phyloP scores from a whole-genome alignment of 2,888 invertebrate genomes.

The Anoplius nigerrimus region DNA sequence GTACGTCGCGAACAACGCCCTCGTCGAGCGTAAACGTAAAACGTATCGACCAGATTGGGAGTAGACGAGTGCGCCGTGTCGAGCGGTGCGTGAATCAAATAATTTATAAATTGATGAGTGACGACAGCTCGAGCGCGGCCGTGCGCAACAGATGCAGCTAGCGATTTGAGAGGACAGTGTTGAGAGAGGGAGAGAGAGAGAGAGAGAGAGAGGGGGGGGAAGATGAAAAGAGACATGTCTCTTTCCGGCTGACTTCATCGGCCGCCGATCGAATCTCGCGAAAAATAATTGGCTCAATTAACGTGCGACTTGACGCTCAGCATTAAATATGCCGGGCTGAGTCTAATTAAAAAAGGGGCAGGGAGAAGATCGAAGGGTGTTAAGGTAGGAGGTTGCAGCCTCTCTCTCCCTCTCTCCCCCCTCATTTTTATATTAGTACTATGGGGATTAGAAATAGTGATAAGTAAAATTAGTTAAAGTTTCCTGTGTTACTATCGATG shows the following conservation, averaged over 20 bases:
- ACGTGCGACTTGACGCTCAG: slow-evolving; percentile 9
- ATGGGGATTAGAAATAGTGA: too few species aligned
- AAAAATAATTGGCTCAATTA: slow-evolving; percentile 57
- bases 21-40: too few species aligned
- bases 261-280: too few species aligned
- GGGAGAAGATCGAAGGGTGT: slow-evolving; percentile 15
- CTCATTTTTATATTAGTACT: too few species aligned
- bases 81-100: slow-evolving; percentile 44
- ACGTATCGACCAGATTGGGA: too few species aligned
- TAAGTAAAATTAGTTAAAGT: too few species aligned
- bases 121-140: background rate
- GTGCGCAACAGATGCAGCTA: background rate
- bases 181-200: background rate
- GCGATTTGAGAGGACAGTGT: background rate
- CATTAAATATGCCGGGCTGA: slow-evolving; percentile 50
- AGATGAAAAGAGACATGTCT: background rate
- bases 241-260: slow-evolving; percentile 4
- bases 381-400: background rate
- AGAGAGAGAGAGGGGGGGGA: slow-evolving; percentile 14
- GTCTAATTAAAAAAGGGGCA: slow-evolving; percentile 56
- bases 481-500: too few species aligned
- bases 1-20: too few species aligned
- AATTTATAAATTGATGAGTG: slow-evolving; percentile 52
- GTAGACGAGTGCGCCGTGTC: background rate
- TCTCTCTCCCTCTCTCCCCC: too few species aligned